These are phyloP conservation scores for Cactoblastis cactorum DNA, from an alignment of 2,888 invertebrate genomes.

Conservation along the genomic window DNA sequence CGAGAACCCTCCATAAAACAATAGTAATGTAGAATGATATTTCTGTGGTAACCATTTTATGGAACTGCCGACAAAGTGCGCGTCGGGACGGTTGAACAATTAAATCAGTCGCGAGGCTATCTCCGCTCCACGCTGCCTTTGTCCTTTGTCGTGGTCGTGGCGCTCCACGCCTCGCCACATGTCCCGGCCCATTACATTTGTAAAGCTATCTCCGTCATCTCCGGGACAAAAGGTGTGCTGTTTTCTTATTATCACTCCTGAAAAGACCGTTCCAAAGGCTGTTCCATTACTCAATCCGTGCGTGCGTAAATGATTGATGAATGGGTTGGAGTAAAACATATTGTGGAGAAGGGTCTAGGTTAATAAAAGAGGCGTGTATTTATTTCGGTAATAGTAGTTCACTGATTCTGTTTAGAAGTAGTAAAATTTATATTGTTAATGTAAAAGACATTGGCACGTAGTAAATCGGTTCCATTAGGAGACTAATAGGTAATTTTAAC, in stretches of 20 bases:
- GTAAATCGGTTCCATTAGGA: no score
- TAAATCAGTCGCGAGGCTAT: slow-evolving; percentile 61
- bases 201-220: slow-evolving; percentile 32
- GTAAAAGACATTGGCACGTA: no score
- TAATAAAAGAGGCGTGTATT: neutral
- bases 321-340: neutral
- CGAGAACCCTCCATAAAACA: no score
- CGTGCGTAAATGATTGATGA: slow-evolving; percentile 17
- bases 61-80: slow-evolving; percentile 45
- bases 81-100: slow-evolving; percentile 58
- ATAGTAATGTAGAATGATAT: neutral
- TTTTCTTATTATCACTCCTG: slow-evolving; percentile 19
- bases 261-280: neutral
- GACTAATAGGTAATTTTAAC: no score
- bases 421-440: neutral
- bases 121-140: slow-evolving; percentile 36
- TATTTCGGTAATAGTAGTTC: neutral
- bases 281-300: slow-evolving; percentile 11
- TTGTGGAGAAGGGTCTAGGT: neutral
- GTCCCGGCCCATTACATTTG: slow-evolving; percentile 27
- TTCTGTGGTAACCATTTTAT: neutral
- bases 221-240: slow-evolving; percentile 26
- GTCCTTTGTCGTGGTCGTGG: slow-evolving; percentile 35
- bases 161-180: slow-evolving; percentile 22
- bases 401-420: neutral